A percentile compares a stretch with the other conserved stretches of the same genome.
Evolutionary conservation across 2,113 vertebrate species (phyloP).

Genomic region (Tragelaphus strepsiceros): DNA sequence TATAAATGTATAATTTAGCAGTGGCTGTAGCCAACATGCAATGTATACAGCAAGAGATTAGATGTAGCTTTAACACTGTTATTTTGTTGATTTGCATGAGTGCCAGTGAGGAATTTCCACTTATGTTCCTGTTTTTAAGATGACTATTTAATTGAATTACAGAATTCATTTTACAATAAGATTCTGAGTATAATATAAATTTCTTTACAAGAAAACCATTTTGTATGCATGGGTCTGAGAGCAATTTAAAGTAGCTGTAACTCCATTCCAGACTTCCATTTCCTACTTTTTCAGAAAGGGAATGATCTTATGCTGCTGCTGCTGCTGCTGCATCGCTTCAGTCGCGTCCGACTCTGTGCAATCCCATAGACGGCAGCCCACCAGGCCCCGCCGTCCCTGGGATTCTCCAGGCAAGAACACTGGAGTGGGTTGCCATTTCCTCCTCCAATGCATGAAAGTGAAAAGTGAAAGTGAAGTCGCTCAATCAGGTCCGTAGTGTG

Average conservation of each 20-base stretch:
- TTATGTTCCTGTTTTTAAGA: background rate
- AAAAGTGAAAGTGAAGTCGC: too few relatives aligned
- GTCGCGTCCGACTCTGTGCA: too few relatives aligned
- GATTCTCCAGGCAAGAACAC: too few relatives aligned
- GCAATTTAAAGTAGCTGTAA: background rate
- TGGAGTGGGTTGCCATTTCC: too few relatives aligned
- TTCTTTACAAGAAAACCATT: background rate
- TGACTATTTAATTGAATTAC: slow-evolving; percentile 37
- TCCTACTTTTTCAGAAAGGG: background rate
- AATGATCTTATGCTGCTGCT: background rate
- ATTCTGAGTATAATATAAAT: background rate
- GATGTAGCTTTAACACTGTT: background rate
- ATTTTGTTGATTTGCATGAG: slow-evolving; percentile 23
- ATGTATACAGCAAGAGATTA: background rate
- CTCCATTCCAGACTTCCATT: background rate
- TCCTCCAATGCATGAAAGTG: too few relatives aligned
- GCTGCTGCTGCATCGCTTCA: too few relatives aligned
- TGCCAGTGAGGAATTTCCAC: background rate
- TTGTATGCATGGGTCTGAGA: background rate
- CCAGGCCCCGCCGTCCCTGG: too few relatives aligned
- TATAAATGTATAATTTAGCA: background rate
- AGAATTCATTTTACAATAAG: background rate
- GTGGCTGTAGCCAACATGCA: background rate
- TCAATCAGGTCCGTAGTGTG: background rate
- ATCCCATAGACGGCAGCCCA: too few relatives aligned